Base-by-base conservation (phyloP, 2,888 invertebrate genomes). In the Shargacucullia verbasci region DNA sequence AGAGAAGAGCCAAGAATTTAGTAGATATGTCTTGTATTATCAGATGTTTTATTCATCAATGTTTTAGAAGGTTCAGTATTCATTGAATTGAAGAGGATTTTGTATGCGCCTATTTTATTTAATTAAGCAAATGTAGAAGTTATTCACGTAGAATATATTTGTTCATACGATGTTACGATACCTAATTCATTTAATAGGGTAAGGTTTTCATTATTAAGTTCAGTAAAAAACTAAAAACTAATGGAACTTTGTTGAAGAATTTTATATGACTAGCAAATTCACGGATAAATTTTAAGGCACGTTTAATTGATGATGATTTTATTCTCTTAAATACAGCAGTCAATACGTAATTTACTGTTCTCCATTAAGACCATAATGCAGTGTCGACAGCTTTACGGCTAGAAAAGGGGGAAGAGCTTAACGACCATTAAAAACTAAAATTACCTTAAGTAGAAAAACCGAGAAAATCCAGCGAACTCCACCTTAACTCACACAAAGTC, bases 391-490 rank as follows among this genome's bases (percentile, higher is more conserved):
- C 56, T 63, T 60, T 38, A 52, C 29, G 52, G 37, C 49, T 54
- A 29, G 12, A 38, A 48, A 64, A 37, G 6, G 38, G 33, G 31
- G 25, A 40, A 40, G 46, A 66, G 50, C 40, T 54, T 62, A 71
- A 72, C 47, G 49, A 71, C 7, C 20, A 11, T 45, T 58, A 48
- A 59, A 52, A 60, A 69, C 62, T 53, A 49, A 66, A 72, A 77
- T 79, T 78, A 82, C 83, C 84, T 84, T 80, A 65, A 71, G 46
- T 64, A 68, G 53, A 43, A 69, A 74, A 79, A 78, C 76, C 70
- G 70, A 62, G 35, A 49, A 59, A 68, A 69, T 72, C 71, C 68
- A 59, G 52, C 53, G 46, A 59, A 59, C 49, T 60, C 40, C 53
- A 59, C 50, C 38, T 40, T 40, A 69, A 68, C 70, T 40, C 50